Conservation (phyloP, 2,113 vertebrate genomes). For the Helogale parvula region DNA sequence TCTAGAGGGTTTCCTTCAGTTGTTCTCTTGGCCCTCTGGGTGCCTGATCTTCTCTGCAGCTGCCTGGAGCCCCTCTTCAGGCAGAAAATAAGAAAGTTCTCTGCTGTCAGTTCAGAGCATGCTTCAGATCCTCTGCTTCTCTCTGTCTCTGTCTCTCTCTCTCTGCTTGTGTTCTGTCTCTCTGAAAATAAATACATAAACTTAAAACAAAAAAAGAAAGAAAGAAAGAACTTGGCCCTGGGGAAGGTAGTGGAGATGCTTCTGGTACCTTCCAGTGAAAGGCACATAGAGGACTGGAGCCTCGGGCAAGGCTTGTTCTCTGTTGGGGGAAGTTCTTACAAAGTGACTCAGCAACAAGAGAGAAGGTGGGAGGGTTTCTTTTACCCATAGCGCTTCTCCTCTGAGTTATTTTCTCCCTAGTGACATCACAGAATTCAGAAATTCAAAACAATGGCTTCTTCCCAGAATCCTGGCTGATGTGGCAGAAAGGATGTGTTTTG, state of each 20-base stretch:
- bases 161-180: too few relatives aligned
- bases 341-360: not conserved
- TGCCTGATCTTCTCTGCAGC: not conserved
- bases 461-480: not conserved
- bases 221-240: not conserved
- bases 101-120: too few relatives aligned
- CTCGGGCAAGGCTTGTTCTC: not conserved
- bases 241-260: not conserved
- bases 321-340: not conserved
- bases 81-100: not conserved
- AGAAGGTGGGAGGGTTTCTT: conserved; percentile 3
- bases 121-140: too few relatives aligned
- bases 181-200: too few relatives aligned
- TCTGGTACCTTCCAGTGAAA: not conserved
- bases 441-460: conserved; percentile 6
- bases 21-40: not conserved
- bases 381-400: not conserved
- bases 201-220: too few relatives aligned
- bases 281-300: not conserved
- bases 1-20: not conserved
- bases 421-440: conserved; percentile 31
- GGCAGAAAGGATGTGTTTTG: not conserved
- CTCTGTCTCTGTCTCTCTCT: too few relatives aligned
- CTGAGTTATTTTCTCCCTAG: conserved; percentile 35
- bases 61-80: not conserved